Conservation (phyloP, 2,888 invertebrate genomes). For the Anthophora plumipes region DNA sequence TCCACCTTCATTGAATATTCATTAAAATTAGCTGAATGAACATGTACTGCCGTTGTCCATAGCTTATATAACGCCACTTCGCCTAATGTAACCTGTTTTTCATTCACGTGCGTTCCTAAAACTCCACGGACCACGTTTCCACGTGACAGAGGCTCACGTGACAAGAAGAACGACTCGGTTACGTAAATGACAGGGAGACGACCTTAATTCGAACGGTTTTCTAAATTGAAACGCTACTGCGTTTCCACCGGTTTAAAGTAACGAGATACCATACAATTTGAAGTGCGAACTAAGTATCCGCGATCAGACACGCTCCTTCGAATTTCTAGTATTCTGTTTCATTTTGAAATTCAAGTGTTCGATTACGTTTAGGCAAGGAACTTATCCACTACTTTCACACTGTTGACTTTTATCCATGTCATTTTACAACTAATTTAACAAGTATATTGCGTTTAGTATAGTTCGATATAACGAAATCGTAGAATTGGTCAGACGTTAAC, state of each 20-base stretch:
- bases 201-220: slow-evolving; percentile 36
- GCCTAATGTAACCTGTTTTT: slow-evolving; percentile 18
- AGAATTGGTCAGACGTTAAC: too few relatives aligned
- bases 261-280: slow-evolving; percentile 25
- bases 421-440: too few relatives aligned
- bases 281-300: background rate
- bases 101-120: slow-evolving; percentile 29
- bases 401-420: too few relatives aligned
- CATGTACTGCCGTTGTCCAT: background rate
- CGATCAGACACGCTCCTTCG: background rate
- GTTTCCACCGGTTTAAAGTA: slow-evolving; percentile 31
- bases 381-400: too few relatives aligned
- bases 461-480: too few relatives aligned
- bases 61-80: slow-evolving; percentile 11
- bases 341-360: background rate
- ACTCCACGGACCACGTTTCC: slow-evolving; percentile 28
- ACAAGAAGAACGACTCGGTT: slow-evolving; percentile 33
- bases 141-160: slow-evolving; percentile 31
- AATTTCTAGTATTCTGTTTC: slow-evolving; percentile 8
- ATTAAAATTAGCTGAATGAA: background rate
- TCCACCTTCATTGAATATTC: background rate
- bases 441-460: too few relatives aligned
- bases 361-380: background rate
- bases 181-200: slow-evolving; percentile 37
- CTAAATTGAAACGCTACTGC: slow-evolving; percentile 27